Percentiles rank a stretch among this genome's conserved stretches.
Conservation (phyloP, 1,140 invertebrate genomes). For the Temnothorax curvispinosus region DNA sequence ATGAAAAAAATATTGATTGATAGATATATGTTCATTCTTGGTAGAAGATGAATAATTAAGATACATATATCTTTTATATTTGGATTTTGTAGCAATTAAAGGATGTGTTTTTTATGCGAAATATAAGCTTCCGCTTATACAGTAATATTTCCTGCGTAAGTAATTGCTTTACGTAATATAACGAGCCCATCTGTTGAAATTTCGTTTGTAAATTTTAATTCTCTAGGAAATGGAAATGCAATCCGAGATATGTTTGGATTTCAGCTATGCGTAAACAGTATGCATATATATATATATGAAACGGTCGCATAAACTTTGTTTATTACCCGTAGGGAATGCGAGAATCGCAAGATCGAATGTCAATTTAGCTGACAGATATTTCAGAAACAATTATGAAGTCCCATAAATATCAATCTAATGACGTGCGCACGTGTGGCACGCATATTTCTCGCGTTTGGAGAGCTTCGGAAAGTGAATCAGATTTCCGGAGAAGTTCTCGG, state of each 20-base stretch:
- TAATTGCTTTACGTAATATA: conserved; percentile 47
- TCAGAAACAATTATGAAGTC: conserved; percentile 52
- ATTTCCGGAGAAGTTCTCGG: conserved; percentile 41
- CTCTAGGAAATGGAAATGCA: conserved; percentile 43
- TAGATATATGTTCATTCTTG: neutral
- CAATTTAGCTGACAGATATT: conserved; percentile 21
- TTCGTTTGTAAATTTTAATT: conserved; percentile 59
- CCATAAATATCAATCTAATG: conserved; percentile 28
- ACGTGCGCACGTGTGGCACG: conserved; percentile 27
- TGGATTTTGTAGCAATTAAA: neutral
- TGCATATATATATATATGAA: neutral
- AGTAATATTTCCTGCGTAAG: conserved; percentile 19
- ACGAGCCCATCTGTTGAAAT: conserved; percentile 14
- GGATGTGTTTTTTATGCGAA: neutral
- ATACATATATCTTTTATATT: neutral
- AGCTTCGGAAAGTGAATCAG: conserved; percentile 4
- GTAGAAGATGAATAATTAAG: neutral
- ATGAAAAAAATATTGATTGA: neutral
- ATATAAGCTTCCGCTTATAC: conserved; percentile 7
- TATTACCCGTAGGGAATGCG: conserved; percentile 22
- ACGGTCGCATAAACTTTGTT: conserved; percentile 35
- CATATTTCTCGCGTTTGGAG: neutral
- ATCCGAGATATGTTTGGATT: conserved; percentile 25
- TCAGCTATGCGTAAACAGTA: conserved; percentile 20
- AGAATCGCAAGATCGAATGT: conserved; percentile 18